Conservation (phyloP, 2,888 invertebrate species). For the Dorcus hopei region DNA sequence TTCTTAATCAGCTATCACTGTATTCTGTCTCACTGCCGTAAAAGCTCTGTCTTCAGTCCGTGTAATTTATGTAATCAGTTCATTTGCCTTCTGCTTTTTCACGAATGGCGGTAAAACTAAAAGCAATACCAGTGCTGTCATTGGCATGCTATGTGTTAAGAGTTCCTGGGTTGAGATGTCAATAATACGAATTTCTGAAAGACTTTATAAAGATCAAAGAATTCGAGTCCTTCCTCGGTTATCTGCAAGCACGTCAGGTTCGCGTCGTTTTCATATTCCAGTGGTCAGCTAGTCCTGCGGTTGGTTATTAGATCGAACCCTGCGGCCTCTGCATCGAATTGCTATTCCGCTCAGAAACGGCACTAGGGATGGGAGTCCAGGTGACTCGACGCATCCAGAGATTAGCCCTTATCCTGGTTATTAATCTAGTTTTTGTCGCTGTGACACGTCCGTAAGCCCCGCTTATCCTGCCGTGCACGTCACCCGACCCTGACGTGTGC, state of each 20-base stretch:
- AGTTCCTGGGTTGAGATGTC: too few species aligned
- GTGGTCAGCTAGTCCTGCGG: conserved; percentile 5
- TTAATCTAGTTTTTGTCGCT: conserved; percentile 42
- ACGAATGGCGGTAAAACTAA: too few species aligned
- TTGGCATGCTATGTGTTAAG: too few species aligned
- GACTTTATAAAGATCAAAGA: background rate
- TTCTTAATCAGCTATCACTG: too few species aligned
- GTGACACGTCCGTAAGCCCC: conserved; percentile 35
- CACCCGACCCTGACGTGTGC: conserved; percentile 37
- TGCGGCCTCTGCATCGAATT: conserved; percentile 6
- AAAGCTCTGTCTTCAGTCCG: too few species aligned
- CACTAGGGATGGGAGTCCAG: conserved; percentile 13
- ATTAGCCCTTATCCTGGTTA: conserved; percentile 25
- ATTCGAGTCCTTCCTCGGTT: conserved; percentile 8
- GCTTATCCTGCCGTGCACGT: conserved; percentile 43
- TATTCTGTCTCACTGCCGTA: too few species aligned
- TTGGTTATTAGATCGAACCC: conserved; percentile 16
- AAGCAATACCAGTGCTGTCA: too few species aligned
- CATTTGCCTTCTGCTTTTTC: too few species aligned
- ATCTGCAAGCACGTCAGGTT: conserved; percentile 17
- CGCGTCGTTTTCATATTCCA: conserved; percentile 18
- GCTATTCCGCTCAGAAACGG: conserved; percentile 18
- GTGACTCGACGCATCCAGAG: conserved; percentile 16
- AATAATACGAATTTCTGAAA: too few species aligned
- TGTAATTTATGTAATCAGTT: too few species aligned